Conservation (phyloP, 2,113 vertebrate genomes). For the Oceanodroma tethys region DNA sequence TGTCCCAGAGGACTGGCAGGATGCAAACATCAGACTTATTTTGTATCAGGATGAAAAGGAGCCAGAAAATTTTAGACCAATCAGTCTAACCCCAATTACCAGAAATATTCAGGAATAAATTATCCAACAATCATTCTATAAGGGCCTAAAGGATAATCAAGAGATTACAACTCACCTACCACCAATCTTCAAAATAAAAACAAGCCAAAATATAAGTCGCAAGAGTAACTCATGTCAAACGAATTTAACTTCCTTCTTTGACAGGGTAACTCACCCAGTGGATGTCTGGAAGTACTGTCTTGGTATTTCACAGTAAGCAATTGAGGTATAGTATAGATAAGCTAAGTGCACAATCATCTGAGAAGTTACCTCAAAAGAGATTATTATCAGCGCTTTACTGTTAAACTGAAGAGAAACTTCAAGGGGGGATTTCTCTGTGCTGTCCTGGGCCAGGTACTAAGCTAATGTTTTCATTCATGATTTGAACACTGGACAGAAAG, state of each 20-base stretch:
- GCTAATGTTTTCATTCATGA: not conserved
- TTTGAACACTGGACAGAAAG: not conserved
- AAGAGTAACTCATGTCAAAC: not conserved
- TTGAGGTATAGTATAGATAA: not conserved
- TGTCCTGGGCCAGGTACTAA: not conserved
- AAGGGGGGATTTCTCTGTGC: not conserved
- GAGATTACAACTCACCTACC: not conserved
- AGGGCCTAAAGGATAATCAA: not conserved
- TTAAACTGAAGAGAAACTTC: not conserved
- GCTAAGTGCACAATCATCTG: not conserved
- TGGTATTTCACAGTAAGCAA: not conserved
- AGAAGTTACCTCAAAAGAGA: not conserved
- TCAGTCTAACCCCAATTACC: not conserved
- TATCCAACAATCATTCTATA: not conserved
- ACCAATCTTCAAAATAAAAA: not conserved
- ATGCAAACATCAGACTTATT: not conserved
- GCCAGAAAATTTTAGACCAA: not conserved
- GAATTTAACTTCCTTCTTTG: not conserved
- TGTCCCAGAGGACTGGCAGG: not conserved
- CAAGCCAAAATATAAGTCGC: not conserved
- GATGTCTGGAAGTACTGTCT: not conserved
- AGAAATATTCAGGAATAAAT: not conserved
- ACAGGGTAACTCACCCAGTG: not conserved
- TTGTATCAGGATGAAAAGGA: not conserved
- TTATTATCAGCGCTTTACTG: not conserved